Evolutionary conservation across 2,113 vertebrate species (phyloP).

Genomic region (Lycaon pictus): DNA sequence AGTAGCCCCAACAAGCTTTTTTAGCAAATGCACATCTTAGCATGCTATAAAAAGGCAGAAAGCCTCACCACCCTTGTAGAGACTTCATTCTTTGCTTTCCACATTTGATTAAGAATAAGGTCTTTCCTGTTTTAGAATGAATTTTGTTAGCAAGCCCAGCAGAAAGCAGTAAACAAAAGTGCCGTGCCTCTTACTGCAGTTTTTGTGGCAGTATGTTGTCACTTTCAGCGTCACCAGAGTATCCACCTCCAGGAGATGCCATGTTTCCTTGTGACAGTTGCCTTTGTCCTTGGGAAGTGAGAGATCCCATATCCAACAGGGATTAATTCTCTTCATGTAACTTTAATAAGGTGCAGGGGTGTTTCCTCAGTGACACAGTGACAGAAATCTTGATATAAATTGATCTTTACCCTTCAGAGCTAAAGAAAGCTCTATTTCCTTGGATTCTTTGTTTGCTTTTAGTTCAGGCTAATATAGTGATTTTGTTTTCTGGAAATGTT

Average conservation of each 20-base stretch:
- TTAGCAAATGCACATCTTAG: background rate
- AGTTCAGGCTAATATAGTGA: constrained; percentile 59
- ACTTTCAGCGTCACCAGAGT: background rate
- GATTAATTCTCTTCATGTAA: constrained; percentile 48
- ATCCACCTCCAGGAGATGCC: constrained; percentile 57
- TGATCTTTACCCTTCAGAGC: constrained; percentile 32
- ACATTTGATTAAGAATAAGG: background rate
- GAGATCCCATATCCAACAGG: background rate
- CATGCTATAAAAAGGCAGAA: background rate
- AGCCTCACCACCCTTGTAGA: background rate
- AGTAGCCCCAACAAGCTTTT: background rate
- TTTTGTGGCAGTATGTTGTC: background rate
- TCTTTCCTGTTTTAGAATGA: constrained; percentile 40
- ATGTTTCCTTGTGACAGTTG: constrained; percentile 58
- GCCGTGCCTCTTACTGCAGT: background rate
- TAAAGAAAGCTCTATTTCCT: constrained; percentile 69
- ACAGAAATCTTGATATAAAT: constrained; percentile 67
- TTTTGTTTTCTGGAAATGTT: constrained; percentile 59
- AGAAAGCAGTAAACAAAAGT: background rate
- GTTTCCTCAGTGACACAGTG: constrained; percentile 57
- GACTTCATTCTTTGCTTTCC: constrained; percentile 9
- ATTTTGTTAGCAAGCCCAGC: constrained; percentile 24
- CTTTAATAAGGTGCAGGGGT: constrained; percentile 65
- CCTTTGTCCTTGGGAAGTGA: constrained; percentile 70
- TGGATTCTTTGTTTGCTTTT: constrained; percentile 48